Conservation (phyloP, 2,888 invertebrate species). For the Leptinotarsa tumamoca region DNA sequence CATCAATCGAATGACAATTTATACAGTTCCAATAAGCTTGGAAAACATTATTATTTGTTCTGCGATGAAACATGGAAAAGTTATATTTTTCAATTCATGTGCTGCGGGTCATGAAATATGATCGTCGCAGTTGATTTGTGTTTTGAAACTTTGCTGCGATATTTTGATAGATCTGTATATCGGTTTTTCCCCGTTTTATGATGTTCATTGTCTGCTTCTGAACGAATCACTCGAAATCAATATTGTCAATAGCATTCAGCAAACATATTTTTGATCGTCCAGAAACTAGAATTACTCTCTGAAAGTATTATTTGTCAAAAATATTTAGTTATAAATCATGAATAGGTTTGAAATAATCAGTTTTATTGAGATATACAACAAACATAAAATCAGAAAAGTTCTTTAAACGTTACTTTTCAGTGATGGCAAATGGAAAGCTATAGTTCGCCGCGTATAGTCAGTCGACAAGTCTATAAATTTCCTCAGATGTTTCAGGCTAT, state of each 20-base stretch:
- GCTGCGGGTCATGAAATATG: conserved; percentile 11
- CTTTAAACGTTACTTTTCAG: too few species aligned
- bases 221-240: background rate
- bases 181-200: background rate
- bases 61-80: conserved; percentile 35
- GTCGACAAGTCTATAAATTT: too few species aligned
- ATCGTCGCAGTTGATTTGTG: conserved; percentile 13
- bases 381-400: too few species aligned
- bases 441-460: too few species aligned
- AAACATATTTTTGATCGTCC: background rate
- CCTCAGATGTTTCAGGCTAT: too few species aligned
- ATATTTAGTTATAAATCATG: too few species aligned
- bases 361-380: too few species aligned
- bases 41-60: conserved; percentile 31
- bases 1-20: conserved; percentile 29
- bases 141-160: background rate
- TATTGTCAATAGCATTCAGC: too few species aligned
- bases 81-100: conserved; percentile 41
- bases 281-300: background rate
- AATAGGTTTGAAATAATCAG: too few species aligned
- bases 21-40: conserved; percentile 30
- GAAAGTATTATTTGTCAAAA: background rate
- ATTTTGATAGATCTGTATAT: background rate
- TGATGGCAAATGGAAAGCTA: too few species aligned
- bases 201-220: background rate